Conservation (phyloP, 1,140 invertebrate genomes). For the Zaprionus lachaisei region DNA sequence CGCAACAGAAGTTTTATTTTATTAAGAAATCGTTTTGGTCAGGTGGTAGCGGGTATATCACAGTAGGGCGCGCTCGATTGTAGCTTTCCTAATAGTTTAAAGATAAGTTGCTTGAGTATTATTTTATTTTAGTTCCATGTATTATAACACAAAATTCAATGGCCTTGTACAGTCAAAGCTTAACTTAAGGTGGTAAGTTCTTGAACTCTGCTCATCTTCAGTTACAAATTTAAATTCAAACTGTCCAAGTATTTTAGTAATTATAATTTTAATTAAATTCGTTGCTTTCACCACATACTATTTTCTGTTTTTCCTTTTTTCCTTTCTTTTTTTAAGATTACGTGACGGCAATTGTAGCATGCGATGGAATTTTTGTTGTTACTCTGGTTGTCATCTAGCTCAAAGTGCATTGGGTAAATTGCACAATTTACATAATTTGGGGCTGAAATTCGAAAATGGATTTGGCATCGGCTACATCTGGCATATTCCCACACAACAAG, state of each 20-base stretch:
- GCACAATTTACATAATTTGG: conserved; percentile 43
- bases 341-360: conserved; percentile 19
- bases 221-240: too few relatives aligned
- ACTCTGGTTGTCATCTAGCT: not conserved
- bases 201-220: too few relatives aligned
- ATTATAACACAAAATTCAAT: too few relatives aligned
- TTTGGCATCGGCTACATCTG: conserved; percentile 15
- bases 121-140: too few relatives aligned
- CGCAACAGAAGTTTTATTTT: too few relatives aligned
- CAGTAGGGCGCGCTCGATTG: too few relatives aligned
- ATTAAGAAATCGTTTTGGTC: too few relatives aligned
- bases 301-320: conserved; percentile 8
- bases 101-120: too few relatives aligned
- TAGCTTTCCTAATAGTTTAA: too few relatives aligned
- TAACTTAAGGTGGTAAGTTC: too few relatives aligned
- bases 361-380: conserved; percentile 17
- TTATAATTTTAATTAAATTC: conserved; percentile 35
- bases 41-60: too few relatives aligned
- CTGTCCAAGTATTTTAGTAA: not conserved
- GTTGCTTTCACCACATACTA: conserved; percentile 13
- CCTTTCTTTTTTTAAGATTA: not conserved
- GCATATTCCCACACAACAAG: conserved; percentile 11
- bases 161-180: too few relatives aligned
- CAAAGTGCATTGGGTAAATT: conserved; percentile 27
- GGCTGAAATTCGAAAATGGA: conserved; percentile 19